Evolutionary conservation across 2,888 invertebrate genomes (phyloP), one percentile per base, ranked within the genome.

Genomic region (Drosophila greeni): DNA sequence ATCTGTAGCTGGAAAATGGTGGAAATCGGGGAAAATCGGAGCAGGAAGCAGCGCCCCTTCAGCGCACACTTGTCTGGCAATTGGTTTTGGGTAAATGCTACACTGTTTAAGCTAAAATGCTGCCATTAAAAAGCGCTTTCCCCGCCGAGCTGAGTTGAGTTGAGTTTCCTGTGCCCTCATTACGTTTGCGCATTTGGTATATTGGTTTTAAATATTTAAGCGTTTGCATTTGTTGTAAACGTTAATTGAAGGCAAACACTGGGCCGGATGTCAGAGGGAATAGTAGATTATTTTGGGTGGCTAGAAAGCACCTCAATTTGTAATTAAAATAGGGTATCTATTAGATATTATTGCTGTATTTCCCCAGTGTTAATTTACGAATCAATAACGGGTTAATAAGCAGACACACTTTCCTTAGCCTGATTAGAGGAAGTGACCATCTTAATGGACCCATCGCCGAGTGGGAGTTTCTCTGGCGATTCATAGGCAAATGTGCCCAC

Each of bases 81-180:
- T 72, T 74, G 66, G 66, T 64, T 69, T 58, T 34, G 51, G 68
- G 73, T 69, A 75, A 72, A 75, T 70, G 76, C 64, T 62, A 59
- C 67, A 72, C 62, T 79, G 76, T 76, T 76, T 77, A 75, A 77
- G 77, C 77, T 77, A 77, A 77, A 77, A 77, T 80, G 81, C 65
- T 72, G 74, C 67, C 77, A 77, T 77, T 77, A 80, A 76, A 76
- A 79, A 70, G 75, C 57, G 73, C 74, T 78, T 78, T 52, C 33
- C 58, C 58, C 56, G 37, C 39, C 20, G 16, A 29, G 18, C 14
- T 7, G 20, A 20, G 29, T 39, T 37, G 20, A 49, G 45, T 31
- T 14, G n/a, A 20, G 36, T 40, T 49, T 55, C 52, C 56, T 36
- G 58, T 29, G 72, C 64, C 74, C 79, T 76, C 76, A 76, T 76